Evolutionary conservation across 2,797 vertebrate species (phyloP).

Genomic region (Amphiprion clarkii): DNA sequence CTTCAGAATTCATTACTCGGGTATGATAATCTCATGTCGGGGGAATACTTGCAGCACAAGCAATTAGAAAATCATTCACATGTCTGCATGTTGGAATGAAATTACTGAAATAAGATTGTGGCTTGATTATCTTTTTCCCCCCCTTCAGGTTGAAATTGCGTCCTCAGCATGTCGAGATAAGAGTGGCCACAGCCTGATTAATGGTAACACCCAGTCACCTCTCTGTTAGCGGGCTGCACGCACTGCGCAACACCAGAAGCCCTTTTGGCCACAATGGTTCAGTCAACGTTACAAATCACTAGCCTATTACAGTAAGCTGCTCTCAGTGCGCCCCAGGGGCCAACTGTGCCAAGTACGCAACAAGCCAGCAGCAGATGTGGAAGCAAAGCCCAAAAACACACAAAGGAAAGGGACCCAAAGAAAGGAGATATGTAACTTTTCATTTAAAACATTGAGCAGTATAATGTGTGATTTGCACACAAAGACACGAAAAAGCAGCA

Average conservation of each 20-base stretch:
- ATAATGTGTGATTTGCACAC: conserved; percentile 4
- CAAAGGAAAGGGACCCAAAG: not conserved
- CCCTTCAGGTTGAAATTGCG: conserved; percentile 50
- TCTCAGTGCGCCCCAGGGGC: conserved; percentile 20
- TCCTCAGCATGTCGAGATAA: conserved; percentile 45
- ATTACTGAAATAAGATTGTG: conserved; percentile 65
- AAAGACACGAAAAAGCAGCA: not conserved
- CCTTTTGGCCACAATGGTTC: conserved; percentile 26
- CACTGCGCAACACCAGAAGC: conserved; percentile 38
- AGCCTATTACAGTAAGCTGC: conserved; percentile 42
- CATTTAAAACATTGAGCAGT: not conserved
- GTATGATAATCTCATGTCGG: conserved; percentile 52
- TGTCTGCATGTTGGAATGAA: conserved; percentile 47
- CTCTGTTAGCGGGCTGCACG: conserved; percentile 21
- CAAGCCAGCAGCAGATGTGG: conserved; percentile 14
- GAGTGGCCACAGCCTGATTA: conserved; percentile 22
- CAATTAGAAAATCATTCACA: conserved; percentile 61
- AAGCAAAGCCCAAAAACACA: not conserved
- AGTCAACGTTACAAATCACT: conserved; percentile 40
- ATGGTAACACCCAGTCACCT: conserved; percentile 26
- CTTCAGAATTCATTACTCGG: conserved; percentile 51
- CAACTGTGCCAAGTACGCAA: conserved; percentile 25
- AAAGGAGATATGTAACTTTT: not conserved
- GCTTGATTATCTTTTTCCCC: conserved; percentile 49
- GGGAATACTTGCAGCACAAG: conserved; percentile 48